Evolutionary conservation across 2,797 vertebrate species (phyloP), one percentile per base, ranked within the genome.

Genomic region (Lepus townsendii): DNA sequence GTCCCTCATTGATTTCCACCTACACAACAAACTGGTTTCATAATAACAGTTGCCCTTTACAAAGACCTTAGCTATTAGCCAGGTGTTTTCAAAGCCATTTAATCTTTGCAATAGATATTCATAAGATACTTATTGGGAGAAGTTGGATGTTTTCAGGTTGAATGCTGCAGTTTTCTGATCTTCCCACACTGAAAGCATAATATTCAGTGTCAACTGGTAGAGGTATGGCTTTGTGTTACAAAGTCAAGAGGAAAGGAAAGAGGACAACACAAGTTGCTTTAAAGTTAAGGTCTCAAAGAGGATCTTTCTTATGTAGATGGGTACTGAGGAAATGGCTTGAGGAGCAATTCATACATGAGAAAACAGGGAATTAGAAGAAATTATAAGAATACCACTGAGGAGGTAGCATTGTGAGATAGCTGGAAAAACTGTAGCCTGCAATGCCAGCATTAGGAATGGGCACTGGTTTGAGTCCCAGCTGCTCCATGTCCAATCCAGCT

Each of bases 81-180:
- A 76, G 19, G 27, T 90, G 42, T 65, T 92, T 90, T 79, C 54
- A 90, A 87, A 90, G 68, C 54, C n/a, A 71, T 79, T 76, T 76
- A 42, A 66, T 90, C 73, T 76, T 90, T 69, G 80, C n/a, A 93
- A 86, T 71, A 38, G 72, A 52, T 60, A n/a, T 24, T 54, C 52
- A 30, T 62, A 86, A 77, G n/a, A 12, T 77, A 52, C 24, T 73
- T 72, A 76, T 38, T 30, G 47, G 75, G 71, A 95, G 14, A 13
- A 60, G 1, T 68, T 60, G 16, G 26, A 76, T 86, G 50, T 63
- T 89, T 89, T 68, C 69, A 86, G 3, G 3, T 22, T 42, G 54
- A 79, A 3, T 78, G 20, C 24, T 83, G 72, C 8, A 13, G 32
- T 87, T 89, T 79, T 91, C 62, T 92, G 13, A 24, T 89, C 69